Base-by-base conservation (phyloP, 2,113 vertebrate species). In the Hypomesus transpacificus region DNA sequence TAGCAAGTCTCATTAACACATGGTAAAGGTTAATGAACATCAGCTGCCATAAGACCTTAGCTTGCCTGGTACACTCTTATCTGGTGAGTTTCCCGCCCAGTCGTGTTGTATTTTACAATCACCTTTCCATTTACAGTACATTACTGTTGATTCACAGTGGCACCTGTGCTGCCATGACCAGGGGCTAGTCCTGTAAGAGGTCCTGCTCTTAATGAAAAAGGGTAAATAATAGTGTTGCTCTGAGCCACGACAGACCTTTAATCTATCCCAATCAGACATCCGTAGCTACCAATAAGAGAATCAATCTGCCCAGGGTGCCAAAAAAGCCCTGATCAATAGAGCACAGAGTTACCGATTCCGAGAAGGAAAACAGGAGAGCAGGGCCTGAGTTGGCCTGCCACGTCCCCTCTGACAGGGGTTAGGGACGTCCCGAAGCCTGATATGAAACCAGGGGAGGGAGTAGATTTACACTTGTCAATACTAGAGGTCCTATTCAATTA, bases 281-380 rank as follows among this genome's bases (percentile, higher is more conserved):
- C 86, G 84, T 76, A 87, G 76, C 81, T 84, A 73, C 80, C 93
- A 91, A 94, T 90, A 87, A 87, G 86, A 81, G 87, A 87, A 91
- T 85, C 87, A 90, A 91, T 89, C 87, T 84, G 73, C 70, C 73
- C 53, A 68, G 74, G 68, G 62, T 84, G 57, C 72, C 69, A 61
- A 39, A 46, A 77, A 82, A 80, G n/a, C n/a, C 83, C 76, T 78
- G 88, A 93, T 95, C 92, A 80, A 93, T 94, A 90, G 66, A 71
- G 24, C 78, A 69, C 81, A 18, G 84, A 92, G 76, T 82, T 0
- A 13, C 22, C 66, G 81, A 69, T 81, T 71, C 80, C 64, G 72
- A 72, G 51, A 83, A 79, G 76, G 71, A 68, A 24, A 80, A 60
- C 62, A 64, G 70, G 20, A 68, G 73, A 72, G 71, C 75, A 73